phyloP scores from a whole-genome alignment of 2,888 invertebrate species.

The Drosophila subquinaria region DNA sequence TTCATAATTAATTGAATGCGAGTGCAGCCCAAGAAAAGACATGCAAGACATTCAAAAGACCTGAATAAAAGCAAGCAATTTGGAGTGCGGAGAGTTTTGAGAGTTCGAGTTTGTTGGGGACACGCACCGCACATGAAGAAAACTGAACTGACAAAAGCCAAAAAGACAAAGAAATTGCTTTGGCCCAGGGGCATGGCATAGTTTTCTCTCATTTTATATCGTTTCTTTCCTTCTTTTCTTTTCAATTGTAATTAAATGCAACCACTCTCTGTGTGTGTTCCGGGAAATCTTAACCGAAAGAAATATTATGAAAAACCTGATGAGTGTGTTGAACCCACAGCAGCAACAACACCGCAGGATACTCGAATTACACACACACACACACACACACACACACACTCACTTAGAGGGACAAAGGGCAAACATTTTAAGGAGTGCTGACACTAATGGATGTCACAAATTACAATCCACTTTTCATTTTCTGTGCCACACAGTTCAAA shows the following conservation, averaged over 20 bases:
- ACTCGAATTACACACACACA: slow-evolving; percentile 34
- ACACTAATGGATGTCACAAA: slow-evolving; percentile 39
- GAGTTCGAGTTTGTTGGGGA: slow-evolving; percentile 1
- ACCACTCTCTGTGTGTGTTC: slow-evolving; percentile 44
- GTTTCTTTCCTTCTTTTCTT: slow-evolving; percentile 15
- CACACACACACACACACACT: slow-evolving; percentile 2
- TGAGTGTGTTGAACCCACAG: slow-evolving; percentile 49
- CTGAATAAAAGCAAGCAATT: slow-evolving; percentile 19
- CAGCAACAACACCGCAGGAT: slow-evolving; percentile 21
- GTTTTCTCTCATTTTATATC: slow-evolving; percentile 20
- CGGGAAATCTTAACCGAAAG: slow-evolving; percentile 34
- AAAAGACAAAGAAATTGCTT: slow-evolving; percentile 47
- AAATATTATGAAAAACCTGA: slow-evolving; percentile 46
- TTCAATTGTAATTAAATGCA: slow-evolving; percentile 49
- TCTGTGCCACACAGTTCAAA: slow-evolving; percentile 11
- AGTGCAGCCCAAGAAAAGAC: slow-evolving; percentile 45
- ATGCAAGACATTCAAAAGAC: slow-evolving; percentile 45
- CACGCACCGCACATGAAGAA: slow-evolving; percentile 32
- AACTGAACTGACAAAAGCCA: slow-evolving; percentile 10
- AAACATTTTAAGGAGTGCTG: slow-evolving; percentile 18
- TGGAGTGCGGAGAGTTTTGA: background rate
- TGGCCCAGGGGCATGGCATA: slow-evolving; percentile 12
- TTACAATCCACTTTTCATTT: slow-evolving; percentile 12
- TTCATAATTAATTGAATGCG: slow-evolving; percentile 57
- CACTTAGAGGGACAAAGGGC: slow-evolving; percentile 1